These are phyloP conservation scores for Hyposoter dolosus DNA, from an alignment of 2,888 invertebrate species.

Conservation along the genomic window DNA sequence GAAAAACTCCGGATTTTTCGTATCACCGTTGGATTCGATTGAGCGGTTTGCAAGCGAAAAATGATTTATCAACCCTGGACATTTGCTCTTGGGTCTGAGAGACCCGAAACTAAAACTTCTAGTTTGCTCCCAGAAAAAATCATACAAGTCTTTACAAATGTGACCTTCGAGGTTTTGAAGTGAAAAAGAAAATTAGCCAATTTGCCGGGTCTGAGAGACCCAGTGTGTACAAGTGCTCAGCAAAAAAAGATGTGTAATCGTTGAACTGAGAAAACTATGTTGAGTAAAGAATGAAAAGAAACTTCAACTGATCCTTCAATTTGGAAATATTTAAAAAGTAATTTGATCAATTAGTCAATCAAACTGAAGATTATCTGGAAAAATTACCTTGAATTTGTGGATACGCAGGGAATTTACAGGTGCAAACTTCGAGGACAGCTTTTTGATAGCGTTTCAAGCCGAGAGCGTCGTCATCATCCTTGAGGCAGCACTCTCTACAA, in stretches of 20 bases:
- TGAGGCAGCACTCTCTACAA: conserved; percentile 93
- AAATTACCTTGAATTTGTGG: conserved; percentile 95
- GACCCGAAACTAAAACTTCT: not conserved
- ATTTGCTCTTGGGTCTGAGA: not conserved
- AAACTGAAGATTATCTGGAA: not conserved
- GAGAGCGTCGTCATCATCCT: conserved; percentile 88
- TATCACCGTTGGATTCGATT: no score
- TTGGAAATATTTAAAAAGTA: not conserved
- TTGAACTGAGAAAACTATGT: not conserved
- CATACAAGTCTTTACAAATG: no score
- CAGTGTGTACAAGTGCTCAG: not conserved
- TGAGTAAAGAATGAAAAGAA: no score
- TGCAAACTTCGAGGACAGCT: conserved; percentile 97
- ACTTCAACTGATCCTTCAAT: not conserved
- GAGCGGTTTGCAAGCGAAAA: not conserved
- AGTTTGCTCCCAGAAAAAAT: no score
- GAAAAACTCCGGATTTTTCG: not conserved
- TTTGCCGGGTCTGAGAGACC: not conserved
- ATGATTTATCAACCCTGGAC: not conserved
- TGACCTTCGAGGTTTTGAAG: not conserved
- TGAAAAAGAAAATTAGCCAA: not conserved
- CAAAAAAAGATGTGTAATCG: not conserved
- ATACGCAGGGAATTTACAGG: conserved; percentile 99
- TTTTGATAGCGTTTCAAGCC: conserved; percentile 92
- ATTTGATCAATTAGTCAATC: not conserved